Evolutionary conservation across 2,113 vertebrate genomes (phyloP).

Genomic region (Melanostigma gelatinosum): DNA sequence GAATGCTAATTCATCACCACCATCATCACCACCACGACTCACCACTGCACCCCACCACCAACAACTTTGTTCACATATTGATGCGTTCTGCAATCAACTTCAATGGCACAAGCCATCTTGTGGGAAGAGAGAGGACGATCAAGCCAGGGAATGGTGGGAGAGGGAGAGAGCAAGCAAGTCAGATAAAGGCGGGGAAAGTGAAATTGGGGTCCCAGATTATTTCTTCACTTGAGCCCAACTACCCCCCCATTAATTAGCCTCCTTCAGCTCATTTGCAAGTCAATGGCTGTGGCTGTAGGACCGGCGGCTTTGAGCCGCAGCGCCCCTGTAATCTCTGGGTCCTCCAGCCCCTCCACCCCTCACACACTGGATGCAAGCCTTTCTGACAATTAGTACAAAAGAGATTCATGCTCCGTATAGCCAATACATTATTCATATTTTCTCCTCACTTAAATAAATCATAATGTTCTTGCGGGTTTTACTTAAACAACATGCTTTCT

Average conservation of each 20-base stretch:
- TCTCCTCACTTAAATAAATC: conserved; percentile 90
- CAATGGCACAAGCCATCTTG: conserved; percentile 88
- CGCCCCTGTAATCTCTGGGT: conserved; percentile 94
- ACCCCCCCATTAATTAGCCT: conserved; percentile 95
- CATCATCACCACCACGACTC: conserved; percentile 7
- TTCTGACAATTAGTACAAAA: conserved; percentile 96
- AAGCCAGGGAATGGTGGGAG: conserved; percentile 31
- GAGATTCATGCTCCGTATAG: conserved; percentile 88
- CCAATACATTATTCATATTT: conserved; percentile 92
- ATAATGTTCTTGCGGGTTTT: conserved; percentile 88
- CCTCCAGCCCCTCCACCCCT: conserved; percentile 87
- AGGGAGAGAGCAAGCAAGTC: conserved; percentile 41
- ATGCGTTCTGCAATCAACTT: conserved; percentile 92
- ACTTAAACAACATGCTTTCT: conserved; percentile 80
- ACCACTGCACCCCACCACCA: conserved; percentile 55
- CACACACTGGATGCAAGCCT: conserved; percentile 84
- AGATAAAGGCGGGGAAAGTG: conserved; percentile 41
- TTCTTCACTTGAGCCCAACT: conserved; percentile 87
- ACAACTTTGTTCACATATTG: conserved; percentile 90
- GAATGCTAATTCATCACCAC: conserved; percentile 90
- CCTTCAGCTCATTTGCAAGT: conserved; percentile 99
- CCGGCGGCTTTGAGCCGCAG: conserved; percentile 91
- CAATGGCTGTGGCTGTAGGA: conserved; percentile 94
- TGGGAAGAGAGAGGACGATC: conserved; percentile 49
- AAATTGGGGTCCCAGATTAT: conserved; percentile 82